Evolutionary conservation across 2,797 vertebrate species (phyloP).

Genomic region (Erpetoichthys calabaricus): DNA sequence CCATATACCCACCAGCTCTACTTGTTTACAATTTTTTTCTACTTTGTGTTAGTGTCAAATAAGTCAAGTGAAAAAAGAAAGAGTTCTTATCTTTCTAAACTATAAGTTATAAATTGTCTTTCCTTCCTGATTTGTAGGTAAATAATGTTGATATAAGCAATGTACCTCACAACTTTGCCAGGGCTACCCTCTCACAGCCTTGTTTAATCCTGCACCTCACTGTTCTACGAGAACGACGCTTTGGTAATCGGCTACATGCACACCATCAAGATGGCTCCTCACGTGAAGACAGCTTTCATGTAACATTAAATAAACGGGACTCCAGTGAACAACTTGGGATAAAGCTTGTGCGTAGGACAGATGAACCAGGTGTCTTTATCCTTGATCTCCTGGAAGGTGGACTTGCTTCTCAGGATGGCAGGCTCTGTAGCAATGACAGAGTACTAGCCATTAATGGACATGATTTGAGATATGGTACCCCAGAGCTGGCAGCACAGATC

Average conservation of each 20-base stretch:
- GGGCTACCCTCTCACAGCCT: constrained; percentile 76
- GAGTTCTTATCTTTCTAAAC: too few species aligned
- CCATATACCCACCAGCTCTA: too few species aligned
- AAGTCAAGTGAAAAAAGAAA: too few species aligned
- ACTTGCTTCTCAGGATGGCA: constrained; percentile 80
- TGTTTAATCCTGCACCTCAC: constrained; percentile 80
- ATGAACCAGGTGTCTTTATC: constrained; percentile 89
- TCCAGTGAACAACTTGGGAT: constrained; percentile 90
- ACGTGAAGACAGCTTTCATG: constrained; percentile 49
- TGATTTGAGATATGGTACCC: constrained; percentile 84
- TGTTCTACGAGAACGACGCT: constrained; percentile 81
- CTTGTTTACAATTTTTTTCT: too few species aligned
- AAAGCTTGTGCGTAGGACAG: constrained; percentile 85
- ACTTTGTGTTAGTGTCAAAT: too few species aligned
- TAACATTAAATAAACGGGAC: constrained; percentile 80
- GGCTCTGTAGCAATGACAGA: constrained; percentile 81
- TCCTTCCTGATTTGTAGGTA: constrained; percentile 49
- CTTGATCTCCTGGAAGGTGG: constrained; percentile 89
- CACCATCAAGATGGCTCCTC: constrained; percentile 36
- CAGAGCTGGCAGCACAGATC: constrained; percentile 90
- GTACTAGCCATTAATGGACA: constrained; percentile 89
- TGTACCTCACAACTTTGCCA: constrained; percentile 81
- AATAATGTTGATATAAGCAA: constrained; percentile 95
- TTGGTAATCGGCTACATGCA: constrained; percentile 43
- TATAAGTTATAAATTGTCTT: too few species aligned